Evolutionary conservation across 2,888 invertebrate species (phyloP).

Genomic region (Laothoe populi): DNA sequence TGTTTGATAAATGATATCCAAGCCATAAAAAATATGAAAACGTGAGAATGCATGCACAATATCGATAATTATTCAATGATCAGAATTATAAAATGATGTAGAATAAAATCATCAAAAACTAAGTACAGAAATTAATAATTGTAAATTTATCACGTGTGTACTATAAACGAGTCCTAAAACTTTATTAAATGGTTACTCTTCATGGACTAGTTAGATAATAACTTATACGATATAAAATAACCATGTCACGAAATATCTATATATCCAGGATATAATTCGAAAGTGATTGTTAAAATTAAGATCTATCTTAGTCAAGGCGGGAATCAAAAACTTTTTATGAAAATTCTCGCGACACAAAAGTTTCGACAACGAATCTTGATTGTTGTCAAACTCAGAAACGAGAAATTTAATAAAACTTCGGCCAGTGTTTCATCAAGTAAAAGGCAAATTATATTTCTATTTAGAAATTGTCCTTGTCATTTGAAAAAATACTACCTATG

Average conservation of each 20-base stretch:
- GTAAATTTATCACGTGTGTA: too few relatives aligned
- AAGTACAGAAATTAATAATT: too few relatives aligned
- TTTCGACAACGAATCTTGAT: slow-evolving; percentile 31
- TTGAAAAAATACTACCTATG: background rate
- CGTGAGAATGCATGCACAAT: too few relatives aligned
- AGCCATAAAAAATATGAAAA: too few relatives aligned
- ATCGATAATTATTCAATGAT: too few relatives aligned
- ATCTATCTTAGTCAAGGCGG: slow-evolving; percentile 25
- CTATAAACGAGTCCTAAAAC: too few relatives aligned
- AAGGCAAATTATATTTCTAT: slow-evolving; percentile 12
- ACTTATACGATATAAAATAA: background rate
- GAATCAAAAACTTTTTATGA: slow-evolving; percentile 28
- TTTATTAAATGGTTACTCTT: too few relatives aligned
- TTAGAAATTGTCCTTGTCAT: background rate
- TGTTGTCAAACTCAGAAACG: slow-evolving; percentile 29
- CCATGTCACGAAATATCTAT: background rate
- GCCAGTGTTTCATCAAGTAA: slow-evolving; percentile 26
- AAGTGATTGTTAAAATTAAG: slow-evolving; percentile 23
- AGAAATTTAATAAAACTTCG: slow-evolving; percentile 32
- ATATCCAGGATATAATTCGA: background rate
- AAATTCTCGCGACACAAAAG: slow-evolving; percentile 30
- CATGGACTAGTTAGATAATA: too few relatives aligned
- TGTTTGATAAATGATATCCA: too few relatives aligned
- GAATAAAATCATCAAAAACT: too few relatives aligned
- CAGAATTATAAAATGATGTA: too few relatives aligned